phyloP scores from a whole-genome alignment of 2,888 invertebrate genomes.

The Acholoe squamosa region DNA sequence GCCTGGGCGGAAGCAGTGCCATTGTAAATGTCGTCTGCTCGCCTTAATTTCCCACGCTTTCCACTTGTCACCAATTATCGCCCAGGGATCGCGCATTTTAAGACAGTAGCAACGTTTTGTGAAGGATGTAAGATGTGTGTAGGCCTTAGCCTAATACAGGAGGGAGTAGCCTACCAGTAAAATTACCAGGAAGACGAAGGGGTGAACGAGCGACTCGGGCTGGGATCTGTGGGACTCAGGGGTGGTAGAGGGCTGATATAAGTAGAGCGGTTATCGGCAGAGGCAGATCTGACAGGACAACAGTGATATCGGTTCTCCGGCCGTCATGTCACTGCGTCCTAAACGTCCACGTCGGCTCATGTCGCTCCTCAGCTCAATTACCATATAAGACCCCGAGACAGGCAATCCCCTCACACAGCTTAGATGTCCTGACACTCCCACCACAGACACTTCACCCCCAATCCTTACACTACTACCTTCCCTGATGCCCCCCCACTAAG shows the following conservation, averaged over 20 bases:
- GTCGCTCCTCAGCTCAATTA: neutral
- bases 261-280: neutral
- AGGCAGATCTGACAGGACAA: neutral
- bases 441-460: neutral
- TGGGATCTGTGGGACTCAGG: neutral
- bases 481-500: neutral
- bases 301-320: neutral
- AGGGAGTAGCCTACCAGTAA: no score
- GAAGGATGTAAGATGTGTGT: neutral
- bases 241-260: neutral
- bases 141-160: neutral
- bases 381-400: constrained; percentile 24
- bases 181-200: neutral
- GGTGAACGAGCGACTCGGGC: neutral
- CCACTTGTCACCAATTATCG: neutral
- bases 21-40: constrained; percentile 32
- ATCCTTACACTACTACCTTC: neutral
- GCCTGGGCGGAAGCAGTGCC: neutral
- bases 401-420: neutral
- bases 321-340: neutral
- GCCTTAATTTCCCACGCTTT: constrained; percentile 23
- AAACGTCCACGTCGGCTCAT: neutral
- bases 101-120: neutral
- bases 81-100: constrained; percentile 12
- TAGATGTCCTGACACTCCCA: neutral